Evolutionary conservation across 1,140 invertebrate genomes (phyloP), one percentile per base, ranked within the genome.

Genomic region (Eupristina koningsbergeri): DNA sequence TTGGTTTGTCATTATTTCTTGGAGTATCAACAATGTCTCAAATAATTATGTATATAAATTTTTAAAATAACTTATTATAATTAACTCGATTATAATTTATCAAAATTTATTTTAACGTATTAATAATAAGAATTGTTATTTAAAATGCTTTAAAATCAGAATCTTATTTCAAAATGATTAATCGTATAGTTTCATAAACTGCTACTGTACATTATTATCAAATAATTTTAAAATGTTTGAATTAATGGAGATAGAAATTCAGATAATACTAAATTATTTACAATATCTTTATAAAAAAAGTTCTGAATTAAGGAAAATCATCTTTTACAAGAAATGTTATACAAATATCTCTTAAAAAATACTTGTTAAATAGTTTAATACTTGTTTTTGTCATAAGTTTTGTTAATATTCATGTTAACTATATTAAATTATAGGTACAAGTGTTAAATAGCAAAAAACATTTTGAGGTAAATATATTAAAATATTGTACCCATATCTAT

Each of bases 401-500:
- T 58, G 3, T 5, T 26, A 58, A 58, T 58, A 58, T n/a, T n/a
- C n/a, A 58, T 58, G 13, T 26, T 58, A 9, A 58, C 26, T 36
- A 58, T 15, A n/a, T 45, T 26, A 19, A 31, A 78, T 1, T 63
- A 77, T 19, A 64, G 17, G 41, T 17, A 22, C 53, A 76, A 9
- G n/a, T 26, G 7, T 61, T 36, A 77, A 26, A 61, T 61, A 77
- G 29, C 29, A 29, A 61, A 77, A 61, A 77, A 61, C 3, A 5
- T 50, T 39, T 71, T 71, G 3, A 71, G 41, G 67, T 22, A 71
- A 71, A 71, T 71, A 3, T 71, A 71, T 74, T 74, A 22, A 26
- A 69, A 67, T 67, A 26, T 8, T 47, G 17, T 80, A n/a, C 17
- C 71, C 41, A 67, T 39, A 50, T 67, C 5, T 53, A 78, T 78